Base-by-base conservation (phyloP, 2,797 vertebrate species). In the Eurystomus glaucurus region DNA sequence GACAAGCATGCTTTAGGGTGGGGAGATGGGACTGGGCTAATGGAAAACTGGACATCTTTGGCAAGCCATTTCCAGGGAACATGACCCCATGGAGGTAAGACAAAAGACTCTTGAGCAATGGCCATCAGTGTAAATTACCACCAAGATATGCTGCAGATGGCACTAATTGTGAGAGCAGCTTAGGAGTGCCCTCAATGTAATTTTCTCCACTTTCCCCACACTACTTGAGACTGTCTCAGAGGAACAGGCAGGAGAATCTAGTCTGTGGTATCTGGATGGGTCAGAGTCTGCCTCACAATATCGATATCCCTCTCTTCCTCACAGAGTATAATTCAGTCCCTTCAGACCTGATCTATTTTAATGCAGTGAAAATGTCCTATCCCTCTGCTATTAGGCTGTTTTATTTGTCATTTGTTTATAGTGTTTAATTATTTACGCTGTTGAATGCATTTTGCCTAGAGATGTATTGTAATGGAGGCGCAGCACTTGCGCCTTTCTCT, bases 361-460 rank as follows among this genome's bases (percentile, higher is more conserved):
- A 88, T 82, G 90, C 51, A 81, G 46, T 48, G 70, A 39, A 81
- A 94, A 10, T 15, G 52, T 69, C 48, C 31, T 31, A 79, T 68
- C 50, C 72, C 69, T 69, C 65, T 33, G 77, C 95, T 92, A 93
- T 96, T 89, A 93, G 77, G 78, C 75, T 74, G 50, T 26, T 96
- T 85, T 57, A 89, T 74, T 55, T 77, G 75, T 39, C 21, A 12
- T 79, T 91, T 93, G 90, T 91, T 96, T 92, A 48, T 64, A 50
- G n/a, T 28, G 50, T 51, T 96, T 31, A 90, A 97, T 94, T 95
- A 96, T 97, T 96, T n/a, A 97, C 22, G 37, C 20, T 83, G 26
- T 46, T 70, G 68, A 85, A 78, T 65, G 57, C 31, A 7, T 71
- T 91, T 83, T 85, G 57, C 57, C 77, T 25, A 26, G 82, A 71